Conservation (phyloP, 2,888 invertebrate genomes). For the Phlogophora meticulosa region DNA sequence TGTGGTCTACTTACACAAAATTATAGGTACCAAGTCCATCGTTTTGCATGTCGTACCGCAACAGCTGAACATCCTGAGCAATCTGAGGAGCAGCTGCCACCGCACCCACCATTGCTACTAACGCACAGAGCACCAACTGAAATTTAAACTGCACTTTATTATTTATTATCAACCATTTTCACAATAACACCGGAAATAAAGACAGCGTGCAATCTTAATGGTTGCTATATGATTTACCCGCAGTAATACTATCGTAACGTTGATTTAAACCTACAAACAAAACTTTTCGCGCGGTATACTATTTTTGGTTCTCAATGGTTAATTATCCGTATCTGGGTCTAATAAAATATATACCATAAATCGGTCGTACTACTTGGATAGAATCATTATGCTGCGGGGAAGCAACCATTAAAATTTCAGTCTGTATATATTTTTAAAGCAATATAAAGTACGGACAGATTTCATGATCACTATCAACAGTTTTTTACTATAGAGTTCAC, state of each 20-base stretch:
- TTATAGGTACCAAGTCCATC: slow-evolving; percentile 82
- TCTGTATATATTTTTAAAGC: slow-evolving; percentile 36
- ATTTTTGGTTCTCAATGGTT: no score
- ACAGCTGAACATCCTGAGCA: slow-evolving; percentile 75
- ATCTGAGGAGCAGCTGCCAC: slow-evolving; percentile 74
- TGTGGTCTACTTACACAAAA: slow-evolving; percentile 75
- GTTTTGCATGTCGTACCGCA: slow-evolving; percentile 79
- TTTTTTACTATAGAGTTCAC: slow-evolving; percentile 70
- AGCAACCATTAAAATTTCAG: no score
- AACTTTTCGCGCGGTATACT: no score
- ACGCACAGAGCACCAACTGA: slow-evolving; percentile 84
- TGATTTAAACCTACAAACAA: no score
- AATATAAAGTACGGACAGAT: slow-evolving; percentile 74
- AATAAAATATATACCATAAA: slow-evolving; percentile 21
- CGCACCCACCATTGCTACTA: slow-evolving; percentile 76
- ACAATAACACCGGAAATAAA: slow-evolving; percentile 25
- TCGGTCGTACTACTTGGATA: no score
- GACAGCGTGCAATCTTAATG: no score
- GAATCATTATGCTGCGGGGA: no score
- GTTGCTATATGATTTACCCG: no score
- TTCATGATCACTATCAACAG: slow-evolving; percentile 75
- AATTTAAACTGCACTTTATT: slow-evolving; percentile 66
- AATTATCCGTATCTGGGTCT: no score
- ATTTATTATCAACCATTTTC: slow-evolving; percentile 36
- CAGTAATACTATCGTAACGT: no score